Base-by-base conservation (phyloP, 1,140 invertebrate species). In the Bathynomus jamesi region DNA sequence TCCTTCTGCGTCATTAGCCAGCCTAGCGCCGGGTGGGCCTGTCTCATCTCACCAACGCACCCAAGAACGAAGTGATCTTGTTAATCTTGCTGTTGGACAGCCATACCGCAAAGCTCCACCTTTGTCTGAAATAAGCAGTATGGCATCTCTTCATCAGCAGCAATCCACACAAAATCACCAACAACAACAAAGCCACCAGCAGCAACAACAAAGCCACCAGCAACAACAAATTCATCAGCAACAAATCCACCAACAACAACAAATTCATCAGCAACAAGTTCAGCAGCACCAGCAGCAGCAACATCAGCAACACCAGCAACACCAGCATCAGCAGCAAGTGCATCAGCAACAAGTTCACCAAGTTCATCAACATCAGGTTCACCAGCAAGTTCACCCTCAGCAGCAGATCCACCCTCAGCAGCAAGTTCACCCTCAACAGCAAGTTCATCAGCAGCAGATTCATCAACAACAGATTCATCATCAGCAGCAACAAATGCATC, bases 181-280 rank as follows among this genome's bases (percentile, higher is more conserved):
- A 7, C 62, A 17, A 3, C 62, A 64, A 64, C 62, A 64, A 21
- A 7, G n/a, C 7, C 62, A 30, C 17, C n/a, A 7, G n/a, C 62
- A 63, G n/a, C 62, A 63, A 63, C 62, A 64, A 64, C 62, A 64
- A 64, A 11, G 24, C 13, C 62, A 64, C 13, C 62, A 64, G 5
- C 62, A 64, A 64, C 62, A 31, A 31, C 30, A 28, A 64, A 21
- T n/a, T 64, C 28, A 64, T 64, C 28, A 31, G 78, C 82, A 85
- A 85, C 83, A 78, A 84, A 85, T 40, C 76, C 82, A 63, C 85
- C 85, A 71, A 85, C 85, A 46, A 86, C 85, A 67, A 87, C 85
- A 31, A 84, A 84, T 75, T 83, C 85, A 71, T 85, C 83, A 78
- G 84, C 85, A 40, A 83, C 83, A 68, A 87, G 85, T 53, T 85